Base-by-base conservation (phyloP, 2,113 vertebrate species). In the Bubo bubo region DNA sequence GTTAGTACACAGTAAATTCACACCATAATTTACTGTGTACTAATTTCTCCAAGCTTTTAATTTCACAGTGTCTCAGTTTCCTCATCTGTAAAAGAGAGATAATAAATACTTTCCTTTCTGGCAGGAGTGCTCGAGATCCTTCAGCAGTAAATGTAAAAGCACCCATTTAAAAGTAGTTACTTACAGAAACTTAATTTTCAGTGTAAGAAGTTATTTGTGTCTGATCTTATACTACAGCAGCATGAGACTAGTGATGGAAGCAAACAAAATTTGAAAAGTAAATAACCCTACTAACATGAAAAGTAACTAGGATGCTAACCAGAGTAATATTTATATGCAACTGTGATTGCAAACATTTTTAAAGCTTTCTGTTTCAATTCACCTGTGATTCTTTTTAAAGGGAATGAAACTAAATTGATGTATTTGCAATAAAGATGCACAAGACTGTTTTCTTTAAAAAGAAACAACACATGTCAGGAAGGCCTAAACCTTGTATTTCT, bases 31-130 rank as follows among this genome's bases (percentile, higher is more conserved):
- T 97, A 96, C 92, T 96, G 74, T 90, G 79, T 79, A 77, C 95
- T 96, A 92, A 97, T 95, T 97, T 97, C 86, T 63, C 94, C 86
- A 63, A 97, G 96, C 91, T 95, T 96, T 97, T 97, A 97, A 97
- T 97, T 95, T 96, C 95, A 94, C 91, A 91, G 89, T 94, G 94
- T 97, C 96, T 97, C 97, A 88, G 86, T 94, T 96, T 97, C 97
- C 95, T 97, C 94, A 94, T 96, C 94, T 96, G 94, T 96, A 96
- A 77, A 96, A 80, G 84, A 83, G 94, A 97, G 94, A 96, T 97
- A 97, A 97, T 97, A 97, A 96, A 95, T 96, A 94, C 95, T 95
- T 95, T 83, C 84, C 63, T 96, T 96, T 97, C 93, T 94, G 91
- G 89, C 86, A 95, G 92, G 79, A 86, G 74, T 74, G 87, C 94